phyloP scores from a whole-genome alignment of 2,888 invertebrate species.

The Agrenia bidenticulata region DNA sequence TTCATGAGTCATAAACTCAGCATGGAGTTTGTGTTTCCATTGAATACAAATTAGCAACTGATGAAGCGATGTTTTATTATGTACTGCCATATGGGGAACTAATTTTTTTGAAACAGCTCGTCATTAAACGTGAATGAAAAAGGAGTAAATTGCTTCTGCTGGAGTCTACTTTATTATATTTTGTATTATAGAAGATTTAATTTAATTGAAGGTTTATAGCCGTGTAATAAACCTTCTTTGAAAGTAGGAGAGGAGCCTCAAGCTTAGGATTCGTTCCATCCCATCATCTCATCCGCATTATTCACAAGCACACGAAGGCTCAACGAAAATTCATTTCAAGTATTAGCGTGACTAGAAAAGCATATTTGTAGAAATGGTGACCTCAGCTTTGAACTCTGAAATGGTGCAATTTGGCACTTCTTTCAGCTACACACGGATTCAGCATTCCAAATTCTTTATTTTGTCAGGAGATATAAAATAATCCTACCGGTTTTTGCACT shows the following conservation, averaged over 20 bases:
- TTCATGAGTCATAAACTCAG: constrained; percentile 25
- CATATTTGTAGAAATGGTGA: not conserved
- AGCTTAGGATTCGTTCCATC: no score
- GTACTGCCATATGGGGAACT: constrained; percentile 23
- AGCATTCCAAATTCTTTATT: constrained; percentile 2
- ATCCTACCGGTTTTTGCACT: constrained; percentile 15
- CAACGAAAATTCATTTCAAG: not conserved
- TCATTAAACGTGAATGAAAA: constrained; percentile 25
- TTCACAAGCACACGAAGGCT: no score
- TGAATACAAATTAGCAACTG: constrained; percentile 25
- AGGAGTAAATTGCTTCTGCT: constrained; percentile 16
- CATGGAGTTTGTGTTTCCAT: constrained; percentile 22
- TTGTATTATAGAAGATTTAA: constrained; percentile 9
- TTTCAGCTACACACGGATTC: not conserved
- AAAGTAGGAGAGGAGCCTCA: not conserved
- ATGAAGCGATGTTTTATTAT: constrained; percentile 21
- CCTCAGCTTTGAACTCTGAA: constrained; percentile 11
- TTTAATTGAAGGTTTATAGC: constrained; percentile 23
- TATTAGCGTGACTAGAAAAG: not conserved
- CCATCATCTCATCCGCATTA: no score
- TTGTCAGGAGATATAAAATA: constrained; percentile 10
- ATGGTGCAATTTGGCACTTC: constrained; percentile 12
- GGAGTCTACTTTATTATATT: not conserved
- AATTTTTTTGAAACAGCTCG: constrained; percentile 11
- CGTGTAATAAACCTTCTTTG: constrained; percentile 3